A percentile compares a stretch with the other conserved stretches of the same genome.
Conservation (phyloP, 2,113 vertebrate species). For the Arvicanthis niloticus region DNA sequence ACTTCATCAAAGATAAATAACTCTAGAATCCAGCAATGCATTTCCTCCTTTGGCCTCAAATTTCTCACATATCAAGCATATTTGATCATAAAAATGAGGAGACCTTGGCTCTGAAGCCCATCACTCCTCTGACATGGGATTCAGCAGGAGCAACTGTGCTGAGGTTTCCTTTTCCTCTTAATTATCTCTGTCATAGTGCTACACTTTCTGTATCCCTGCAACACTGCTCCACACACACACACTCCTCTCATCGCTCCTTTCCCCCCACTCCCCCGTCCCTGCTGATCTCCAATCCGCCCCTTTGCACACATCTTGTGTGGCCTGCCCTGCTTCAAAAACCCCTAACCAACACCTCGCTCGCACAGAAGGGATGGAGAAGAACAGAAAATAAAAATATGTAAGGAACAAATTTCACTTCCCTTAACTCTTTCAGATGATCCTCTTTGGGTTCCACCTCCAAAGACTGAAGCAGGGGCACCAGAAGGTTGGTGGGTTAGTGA, state of each 20-base stretch:
- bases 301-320: not conserved
- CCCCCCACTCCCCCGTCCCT: rapidly evolving
- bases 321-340: not conserved
- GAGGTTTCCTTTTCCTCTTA: not conserved
- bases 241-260: no score
- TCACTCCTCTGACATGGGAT: not conserved
- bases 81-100: not conserved
- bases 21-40: not conserved
- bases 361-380: not conserved
- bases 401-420: not conserved
- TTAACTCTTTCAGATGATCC: not conserved
- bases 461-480: not conserved
- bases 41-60: not conserved
- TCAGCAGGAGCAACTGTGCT: not conserved
- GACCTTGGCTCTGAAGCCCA: not conserved
- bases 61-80: not conserved
- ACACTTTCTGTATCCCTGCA: rapidly evolving
- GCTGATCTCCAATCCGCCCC: not conserved
- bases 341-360: not conserved
- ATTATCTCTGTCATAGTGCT: not conserved
- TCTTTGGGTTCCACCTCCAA: not conserved
- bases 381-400: not conserved
- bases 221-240: not conserved
- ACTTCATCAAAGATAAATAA: not conserved
- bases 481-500: not conserved